Conservation (phyloP, 2,113 vertebrate genomes). For the Rhipidura dahli region DNA sequence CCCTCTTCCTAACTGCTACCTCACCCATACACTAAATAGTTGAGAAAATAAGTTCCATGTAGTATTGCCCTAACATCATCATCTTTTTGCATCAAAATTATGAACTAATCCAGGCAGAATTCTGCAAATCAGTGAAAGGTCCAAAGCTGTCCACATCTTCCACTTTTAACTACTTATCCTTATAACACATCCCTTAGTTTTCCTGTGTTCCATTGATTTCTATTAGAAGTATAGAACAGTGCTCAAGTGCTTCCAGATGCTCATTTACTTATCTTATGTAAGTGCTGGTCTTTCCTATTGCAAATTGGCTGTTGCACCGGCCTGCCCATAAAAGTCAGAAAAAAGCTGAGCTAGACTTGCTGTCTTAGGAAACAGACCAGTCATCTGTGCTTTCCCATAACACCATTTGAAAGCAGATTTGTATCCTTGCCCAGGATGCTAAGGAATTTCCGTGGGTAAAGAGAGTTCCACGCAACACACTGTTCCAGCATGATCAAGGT, state of each 20-base stretch:
- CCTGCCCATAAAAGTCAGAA: not conserved
- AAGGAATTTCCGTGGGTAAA: not conserved
- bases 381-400: not conserved
- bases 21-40: accelerated
- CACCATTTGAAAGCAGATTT: not conserved
- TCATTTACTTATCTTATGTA: not conserved
- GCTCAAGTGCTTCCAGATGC: not conserved
- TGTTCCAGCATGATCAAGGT: not conserved
- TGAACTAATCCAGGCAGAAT: not conserved
- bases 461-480: accelerated
- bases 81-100: not conserved
- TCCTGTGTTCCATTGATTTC: not conserved
- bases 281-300: not conserved
- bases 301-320: not conserved
- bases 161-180: not conserved
- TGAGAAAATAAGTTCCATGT: not conserved
- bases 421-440: not conserved
- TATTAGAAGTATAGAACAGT: not conserved
- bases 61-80: not conserved
- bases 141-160: not conserved
- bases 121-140: not conserved
- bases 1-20: not conserved
- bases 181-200: not conserved
- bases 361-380: not conserved
- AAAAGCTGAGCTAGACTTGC: not conserved